Evolutionary conservation across 2,113 vertebrate genomes (phyloP).

Genomic region (Pterocles orientalis): DNA sequence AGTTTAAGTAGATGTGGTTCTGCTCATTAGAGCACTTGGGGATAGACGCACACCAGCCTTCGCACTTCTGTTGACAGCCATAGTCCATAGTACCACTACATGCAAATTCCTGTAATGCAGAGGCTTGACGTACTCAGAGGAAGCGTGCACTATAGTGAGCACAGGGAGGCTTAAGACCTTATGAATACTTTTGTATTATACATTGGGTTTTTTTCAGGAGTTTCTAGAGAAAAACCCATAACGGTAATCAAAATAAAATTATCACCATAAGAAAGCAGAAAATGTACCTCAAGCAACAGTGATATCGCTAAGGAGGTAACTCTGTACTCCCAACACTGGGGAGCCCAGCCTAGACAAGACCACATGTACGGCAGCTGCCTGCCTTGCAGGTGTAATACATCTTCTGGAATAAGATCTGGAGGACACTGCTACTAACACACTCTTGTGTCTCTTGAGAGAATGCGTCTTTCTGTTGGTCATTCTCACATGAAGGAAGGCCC

Average conservation of each 20-base stretch:
- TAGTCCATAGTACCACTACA: neutral
- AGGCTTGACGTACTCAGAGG: neutral
- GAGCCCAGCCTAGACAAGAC: neutral
- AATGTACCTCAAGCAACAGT: neutral
- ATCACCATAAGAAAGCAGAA: neutral
- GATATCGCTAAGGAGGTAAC: neutral
- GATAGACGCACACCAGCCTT: neutral
- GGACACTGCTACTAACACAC: neutral
- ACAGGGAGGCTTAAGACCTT: neutral
- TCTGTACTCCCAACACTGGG: neutral
- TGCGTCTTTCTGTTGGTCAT: neutral
- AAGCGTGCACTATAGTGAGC: neutral
- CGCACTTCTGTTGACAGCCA: neutral
- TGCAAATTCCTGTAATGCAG: constrained; percentile 49
- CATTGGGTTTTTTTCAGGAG: neutral
- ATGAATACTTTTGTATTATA: neutral
- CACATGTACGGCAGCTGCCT: neutral
- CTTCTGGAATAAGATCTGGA: neutral
- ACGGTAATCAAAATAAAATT: neutral
- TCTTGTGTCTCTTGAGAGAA: neutral
- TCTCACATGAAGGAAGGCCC: neutral
- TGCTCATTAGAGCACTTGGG: neutral
- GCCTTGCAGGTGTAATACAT: neutral
- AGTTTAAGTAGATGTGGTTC: neutral
- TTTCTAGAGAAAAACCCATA: neutral